Base-by-base conservation (phyloP, 2,888 invertebrate genomes). In the Lasioglossum leucozonium region DNA sequence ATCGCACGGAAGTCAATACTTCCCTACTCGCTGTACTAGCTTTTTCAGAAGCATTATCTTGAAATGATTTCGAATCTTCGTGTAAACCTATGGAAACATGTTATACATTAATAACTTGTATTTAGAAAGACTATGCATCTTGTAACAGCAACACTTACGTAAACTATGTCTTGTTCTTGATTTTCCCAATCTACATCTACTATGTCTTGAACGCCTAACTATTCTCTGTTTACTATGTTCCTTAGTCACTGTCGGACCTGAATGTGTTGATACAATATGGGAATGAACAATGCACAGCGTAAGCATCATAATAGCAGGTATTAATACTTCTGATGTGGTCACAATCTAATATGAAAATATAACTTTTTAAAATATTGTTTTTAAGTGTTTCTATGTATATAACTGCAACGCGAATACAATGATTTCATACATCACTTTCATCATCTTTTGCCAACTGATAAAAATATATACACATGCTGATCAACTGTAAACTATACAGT, bases 241-340 rank as follows among this genome's bases (percentile, higher is more conserved):
- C 73, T 87, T 91, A 26, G 83, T 81, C 16, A 89, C 82, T 8
- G 88, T 69, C 44, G 94, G 92, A 73, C 94, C 94, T n/a, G 95
- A 95, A 91, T 96, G 96, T 10, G 97, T 97, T 2, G 97, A 97
- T 13, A 97, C 97, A 91, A 98, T 98, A 95, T 98, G 98, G 0
- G 98, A 98, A 94, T 98, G 98, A 85, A 98, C 97, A 79, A 97
- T 95, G 89, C 97, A 97, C 84, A 98, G 95, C 75, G 97, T 95
- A 92, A 98, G 95, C 96, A 98, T 97, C 95, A 98, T 96, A 74
- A 96, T 95, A 88, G 96, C 95, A 6, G 98, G 98, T 90, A 97
- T 96, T 44, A 97, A 92, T 77, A 98, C 96, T 94, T 98, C 98
- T 82, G 97, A 96, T 55, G 96, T 95, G 73, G 97, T 96, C 79